Evolutionary conservation across 2,888 invertebrate species (phyloP).

Genomic region (Megastigmus dorsalis): DNA sequence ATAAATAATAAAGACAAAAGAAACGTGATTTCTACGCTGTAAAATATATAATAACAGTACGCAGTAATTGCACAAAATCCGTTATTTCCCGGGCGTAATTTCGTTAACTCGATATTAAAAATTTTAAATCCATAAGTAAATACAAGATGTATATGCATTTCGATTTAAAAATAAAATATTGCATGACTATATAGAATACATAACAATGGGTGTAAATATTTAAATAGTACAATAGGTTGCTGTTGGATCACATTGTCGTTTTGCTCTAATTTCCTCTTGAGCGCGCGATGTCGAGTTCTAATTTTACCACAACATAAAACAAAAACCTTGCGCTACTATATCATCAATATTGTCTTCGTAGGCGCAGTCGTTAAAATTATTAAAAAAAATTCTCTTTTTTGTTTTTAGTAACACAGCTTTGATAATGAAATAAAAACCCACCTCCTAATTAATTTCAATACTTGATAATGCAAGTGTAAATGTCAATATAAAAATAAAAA

Average conservation of each 20-base stretch:
- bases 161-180: constrained; percentile 15
- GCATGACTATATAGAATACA: constrained; percentile 2
- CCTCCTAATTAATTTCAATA: constrained; percentile 37
- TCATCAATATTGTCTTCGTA: constrained; percentile 12
- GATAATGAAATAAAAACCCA: constrained; percentile 39
- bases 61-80: constrained; percentile 41
- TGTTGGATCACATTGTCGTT: constrained; percentile 23
- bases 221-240: constrained; percentile 8
- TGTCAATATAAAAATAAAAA: constrained; percentile 40
- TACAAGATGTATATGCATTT: not conserved
- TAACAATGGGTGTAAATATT: not conserved
- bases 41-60: constrained; percentile 26
- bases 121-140: constrained; percentile 24
- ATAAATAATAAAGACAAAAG: constrained; percentile 42
- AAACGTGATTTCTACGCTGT: constrained; percentile 13
- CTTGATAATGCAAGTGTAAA: constrained; percentile 18
- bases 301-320: not conserved
- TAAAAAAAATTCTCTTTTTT: constrained; percentile 28
- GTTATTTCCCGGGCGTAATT: constrained; percentile 16
- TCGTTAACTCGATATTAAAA: not conserved
- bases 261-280: constrained; percentile 21
- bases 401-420: constrained; percentile 26
- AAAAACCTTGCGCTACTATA: not conserved
- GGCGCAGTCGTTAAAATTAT: not conserved
- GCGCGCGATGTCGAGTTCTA: not conserved